Percentiles rank a stretch among this genome's conserved stretches.
phyloP scores from a whole-genome alignment of 2,888 invertebrate genomes.

The Volucella inanis region DNA sequence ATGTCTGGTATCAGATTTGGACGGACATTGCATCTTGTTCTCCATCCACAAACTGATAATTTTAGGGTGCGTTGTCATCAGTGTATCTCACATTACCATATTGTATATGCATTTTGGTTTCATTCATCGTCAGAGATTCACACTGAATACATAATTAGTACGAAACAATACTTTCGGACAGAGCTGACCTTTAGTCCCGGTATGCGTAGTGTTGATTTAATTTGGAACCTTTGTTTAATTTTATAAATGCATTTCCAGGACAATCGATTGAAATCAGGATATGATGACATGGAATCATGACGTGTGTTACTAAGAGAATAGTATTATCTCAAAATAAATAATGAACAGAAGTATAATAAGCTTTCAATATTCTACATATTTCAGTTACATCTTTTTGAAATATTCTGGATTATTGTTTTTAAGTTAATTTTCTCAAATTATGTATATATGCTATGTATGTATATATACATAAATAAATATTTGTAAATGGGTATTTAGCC shows the following conservation, averaged over 20 bases:
- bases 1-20: slow-evolving; percentile 60
- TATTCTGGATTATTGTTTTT: no score
- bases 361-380: no score
- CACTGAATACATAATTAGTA: slow-evolving; percentile 73
- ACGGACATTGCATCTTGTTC: slow-evolving; percentile 12
- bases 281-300: slow-evolving; percentile 14
- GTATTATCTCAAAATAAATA: not conserved
- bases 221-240: slow-evolving; percentile 71
- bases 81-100: slow-evolving; percentile 58
- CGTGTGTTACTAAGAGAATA: not conserved
- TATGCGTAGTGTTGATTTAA: slow-evolving; percentile 48
- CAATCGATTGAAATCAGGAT: slow-evolving; percentile 69
- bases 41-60: slow-evolving; percentile 6
- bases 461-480: no score
- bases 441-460: no score
- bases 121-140: slow-evolving; percentile 64
- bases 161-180: slow-evolving; percentile 61
- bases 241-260: slow-evolving; percentile 70
- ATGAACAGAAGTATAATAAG: no score
- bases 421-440: no score
- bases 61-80: slow-evolving; percentile 30
- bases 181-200: not conserved
- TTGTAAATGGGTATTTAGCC: no score
- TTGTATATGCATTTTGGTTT: slow-evolving; percentile 53
- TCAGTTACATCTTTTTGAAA: no score